phyloP scores from a whole-genome alignment of 1,140 invertebrate genomes.

The Macrocentrus cingulum region DNA sequence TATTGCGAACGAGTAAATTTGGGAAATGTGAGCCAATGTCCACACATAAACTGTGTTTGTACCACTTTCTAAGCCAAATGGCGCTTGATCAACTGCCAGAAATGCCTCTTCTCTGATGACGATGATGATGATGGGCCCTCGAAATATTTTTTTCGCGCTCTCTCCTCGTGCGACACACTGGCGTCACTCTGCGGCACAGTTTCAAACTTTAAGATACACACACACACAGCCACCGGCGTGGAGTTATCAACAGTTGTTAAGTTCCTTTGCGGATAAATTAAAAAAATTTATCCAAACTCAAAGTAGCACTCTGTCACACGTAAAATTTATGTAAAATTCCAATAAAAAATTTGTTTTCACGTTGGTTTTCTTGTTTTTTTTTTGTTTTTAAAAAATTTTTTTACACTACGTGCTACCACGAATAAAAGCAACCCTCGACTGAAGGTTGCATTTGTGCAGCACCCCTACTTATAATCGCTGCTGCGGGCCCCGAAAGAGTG shows the following conservation, averaged over 20 bases:
- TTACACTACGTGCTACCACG: constrained; percentile 24
- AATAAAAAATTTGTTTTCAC: no score
- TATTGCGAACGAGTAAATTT: background rate
- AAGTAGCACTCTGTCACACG: no score
- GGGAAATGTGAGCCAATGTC: constrained; percentile 29
- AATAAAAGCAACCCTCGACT: constrained; percentile 55
- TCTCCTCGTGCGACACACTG: background rate
- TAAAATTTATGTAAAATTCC: no score
- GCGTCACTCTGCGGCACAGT: background rate
- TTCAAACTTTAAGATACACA: no score
- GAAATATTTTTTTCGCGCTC: background rate
- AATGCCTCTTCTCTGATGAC: background rate
- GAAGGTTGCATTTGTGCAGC: constrained; percentile 47
- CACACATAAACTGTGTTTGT: no score
- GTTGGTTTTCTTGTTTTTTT: no score
- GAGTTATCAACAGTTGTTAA: no score
- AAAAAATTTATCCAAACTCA: no score
- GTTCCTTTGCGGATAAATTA: no score
- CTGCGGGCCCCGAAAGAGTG: constrained; percentile 30
- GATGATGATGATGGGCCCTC: background rate
- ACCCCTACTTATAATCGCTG: constrained; percentile 60
- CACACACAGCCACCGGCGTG: no score
- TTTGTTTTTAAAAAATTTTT: background rate
- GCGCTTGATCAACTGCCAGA: constrained; percentile 21
- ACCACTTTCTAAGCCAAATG: constrained; percentile 37